Percentiles rank a stretch among this genome's conserved stretches.
Evolutionary conservation across 2,888 invertebrate genomes (phyloP).

Genomic region (Temnothorax unifasciatus): DNA sequence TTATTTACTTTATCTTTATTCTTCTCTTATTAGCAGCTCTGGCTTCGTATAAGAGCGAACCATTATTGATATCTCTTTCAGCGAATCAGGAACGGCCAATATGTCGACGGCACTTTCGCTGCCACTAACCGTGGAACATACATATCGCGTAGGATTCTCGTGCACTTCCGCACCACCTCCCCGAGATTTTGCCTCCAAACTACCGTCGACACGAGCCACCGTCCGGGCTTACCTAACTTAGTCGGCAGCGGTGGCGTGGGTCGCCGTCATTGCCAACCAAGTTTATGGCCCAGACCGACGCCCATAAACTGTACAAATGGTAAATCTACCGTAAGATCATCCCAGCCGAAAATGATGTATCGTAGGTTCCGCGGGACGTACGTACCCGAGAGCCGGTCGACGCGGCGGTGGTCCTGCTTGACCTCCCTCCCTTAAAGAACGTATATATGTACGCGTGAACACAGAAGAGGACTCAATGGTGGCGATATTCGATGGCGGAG

Average conservation of each 20-base stretch:
- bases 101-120: slow-evolving; percentile 70
- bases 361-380: slow-evolving; percentile 80
- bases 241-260: slow-evolving; percentile 76
- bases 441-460: slow-evolving; percentile 6
- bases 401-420: slow-evolving; percentile 57
- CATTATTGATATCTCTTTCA: slow-evolving; percentile 22
- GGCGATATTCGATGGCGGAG: not conserved
- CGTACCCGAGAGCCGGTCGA: slow-evolving; percentile 66
- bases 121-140: slow-evolving; percentile 62
- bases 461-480: slow-evolving; percentile 8
- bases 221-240: slow-evolving; percentile 72
- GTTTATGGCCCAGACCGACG: slow-evolving; percentile 86
- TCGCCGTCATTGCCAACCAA: slow-evolving; percentile 86
- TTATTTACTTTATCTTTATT: not conserved
- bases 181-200: slow-evolving; percentile 67
- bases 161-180: slow-evolving; percentile 59
- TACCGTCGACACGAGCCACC: slow-evolving; percentile 56
- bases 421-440: slow-evolving; percentile 57
- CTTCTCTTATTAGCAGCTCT: not conserved
- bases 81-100: slow-evolving; percentile 56
- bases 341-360: slow-evolving; percentile 87
- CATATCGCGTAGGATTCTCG: slow-evolving; percentile 67
- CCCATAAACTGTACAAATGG: slow-evolving; percentile 86
- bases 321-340: slow-evolving; percentile 86
- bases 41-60: not conserved